Conservation (phyloP, 1,140 invertebrate genomes). For the Agraylea sexmaculata region DNA sequence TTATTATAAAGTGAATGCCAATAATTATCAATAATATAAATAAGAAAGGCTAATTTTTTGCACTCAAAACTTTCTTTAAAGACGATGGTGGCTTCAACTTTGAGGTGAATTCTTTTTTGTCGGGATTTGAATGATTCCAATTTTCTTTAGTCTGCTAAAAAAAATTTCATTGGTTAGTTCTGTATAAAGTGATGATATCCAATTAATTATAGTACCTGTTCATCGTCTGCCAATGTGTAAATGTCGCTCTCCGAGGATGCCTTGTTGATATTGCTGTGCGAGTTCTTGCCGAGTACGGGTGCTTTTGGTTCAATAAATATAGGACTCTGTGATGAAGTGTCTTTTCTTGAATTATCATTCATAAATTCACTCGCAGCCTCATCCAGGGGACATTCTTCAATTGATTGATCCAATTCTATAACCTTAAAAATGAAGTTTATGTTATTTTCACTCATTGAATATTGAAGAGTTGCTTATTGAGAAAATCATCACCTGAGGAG, state of each 20-base stretch:
- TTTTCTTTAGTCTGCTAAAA: constrained; percentile 20
- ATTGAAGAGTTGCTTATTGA: too few species aligned
- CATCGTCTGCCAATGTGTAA: constrained; percentile 1
- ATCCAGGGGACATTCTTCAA: constrained; percentile 9
- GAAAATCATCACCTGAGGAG: constrained; percentile 5
- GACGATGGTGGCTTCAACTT: constrained; percentile 11
- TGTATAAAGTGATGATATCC: too few species aligned
- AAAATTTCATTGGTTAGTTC: too few species aligned
- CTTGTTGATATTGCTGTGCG: constrained; percentile 5
- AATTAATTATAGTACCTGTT: constrained; percentile 3
- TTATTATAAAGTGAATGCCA: too few species aligned
- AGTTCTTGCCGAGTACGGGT: not conserved
- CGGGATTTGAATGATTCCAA: constrained; percentile 12
- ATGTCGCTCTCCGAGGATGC: constrained; percentile 15
- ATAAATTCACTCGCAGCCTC: not conserved
- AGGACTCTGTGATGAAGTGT: too few species aligned
- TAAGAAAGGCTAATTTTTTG: too few species aligned
- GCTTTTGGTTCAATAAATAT: not conserved
- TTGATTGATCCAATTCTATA: constrained; percentile 15
- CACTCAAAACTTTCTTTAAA: constrained; percentile 15
- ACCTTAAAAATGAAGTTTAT: too few species aligned
- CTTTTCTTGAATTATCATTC: not conserved
- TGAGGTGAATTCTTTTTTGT: constrained; percentile 18
- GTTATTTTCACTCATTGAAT: too few species aligned
- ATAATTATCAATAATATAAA: too few species aligned